Conservation (phyloP, 2,797 vertebrate genomes). For the Diplodus puntazzo region DNA sequence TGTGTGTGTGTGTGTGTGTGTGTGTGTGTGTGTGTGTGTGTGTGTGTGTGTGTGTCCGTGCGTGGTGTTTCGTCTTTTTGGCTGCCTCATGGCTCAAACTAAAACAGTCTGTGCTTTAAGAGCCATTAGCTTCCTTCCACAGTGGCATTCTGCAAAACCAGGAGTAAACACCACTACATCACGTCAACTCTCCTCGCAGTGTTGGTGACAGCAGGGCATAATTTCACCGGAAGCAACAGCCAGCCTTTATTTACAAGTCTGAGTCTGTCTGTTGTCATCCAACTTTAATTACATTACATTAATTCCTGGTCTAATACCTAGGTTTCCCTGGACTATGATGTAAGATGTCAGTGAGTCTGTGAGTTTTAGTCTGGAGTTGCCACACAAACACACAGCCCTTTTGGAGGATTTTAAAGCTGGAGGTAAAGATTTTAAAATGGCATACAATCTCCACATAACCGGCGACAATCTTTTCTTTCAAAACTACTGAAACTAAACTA, state of each 20-base stretch:
- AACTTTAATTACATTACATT: constrained; percentile 54
- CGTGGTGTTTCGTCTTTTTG: constrained; percentile 22
- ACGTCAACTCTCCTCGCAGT: constrained; percentile 16
- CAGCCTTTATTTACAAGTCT: constrained; percentile 44
- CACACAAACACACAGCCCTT: neutral
- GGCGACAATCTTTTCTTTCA: neutral
- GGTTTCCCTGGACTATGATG: neutral
- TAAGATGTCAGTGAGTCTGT: neutral
- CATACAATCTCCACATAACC: neutral
- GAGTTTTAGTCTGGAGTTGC: neutral
- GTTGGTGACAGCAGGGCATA: constrained; percentile 42
- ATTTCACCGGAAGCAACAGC: constrained; percentile 58
- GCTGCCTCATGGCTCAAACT: constrained; percentile 23
- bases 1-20: constrained; percentile 1
- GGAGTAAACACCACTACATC: constrained; percentile 42
- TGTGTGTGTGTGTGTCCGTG: no score
- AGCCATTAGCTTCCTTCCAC: constrained; percentile 57
- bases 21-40: constrained; percentile 6
- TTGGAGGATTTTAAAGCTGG: neutral
- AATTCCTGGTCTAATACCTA: constrained; percentile 30
- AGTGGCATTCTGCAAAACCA: constrained; percentile 36
- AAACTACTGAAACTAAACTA: neutral
- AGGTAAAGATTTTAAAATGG: neutral
- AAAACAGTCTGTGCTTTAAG: constrained; percentile 42
- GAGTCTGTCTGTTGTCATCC: constrained; percentile 31